phyloP scores from a whole-genome alignment of 2,113 vertebrate species.

The Rhinopithecus roxellana region DNA sequence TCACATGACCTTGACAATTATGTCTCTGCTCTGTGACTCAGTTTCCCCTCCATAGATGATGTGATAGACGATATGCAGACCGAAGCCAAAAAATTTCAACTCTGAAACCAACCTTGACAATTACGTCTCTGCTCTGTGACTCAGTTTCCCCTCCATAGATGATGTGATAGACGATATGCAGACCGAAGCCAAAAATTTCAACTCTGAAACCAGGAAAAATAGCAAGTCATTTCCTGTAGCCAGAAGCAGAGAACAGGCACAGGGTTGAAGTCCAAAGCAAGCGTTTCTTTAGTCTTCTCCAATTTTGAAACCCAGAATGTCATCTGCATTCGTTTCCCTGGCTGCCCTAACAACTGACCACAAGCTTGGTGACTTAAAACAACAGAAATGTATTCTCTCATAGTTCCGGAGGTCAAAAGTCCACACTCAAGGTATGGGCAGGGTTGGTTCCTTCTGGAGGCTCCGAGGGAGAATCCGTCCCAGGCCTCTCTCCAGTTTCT shows the following conservation, averaged over 20 bases:
- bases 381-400: background rate
- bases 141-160: background rate
- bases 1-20: background rate
- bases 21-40: background rate
- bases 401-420: background rate
- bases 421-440: background rate
- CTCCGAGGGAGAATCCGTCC: fast-evolving
- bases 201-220: background rate
- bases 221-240: background rate
- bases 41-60: background rate
- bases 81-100: background rate
- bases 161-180: background rate
- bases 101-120: background rate
- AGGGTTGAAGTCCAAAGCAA: background rate
- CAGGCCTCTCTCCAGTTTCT: no score
- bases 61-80: background rate
- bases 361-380: background rate
- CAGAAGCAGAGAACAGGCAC: background rate
- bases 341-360: background rate
- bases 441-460: background rate
- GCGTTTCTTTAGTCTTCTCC: background rate
- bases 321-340: fast-evolving
- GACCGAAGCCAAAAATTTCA: background rate
- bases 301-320: fast-evolving
- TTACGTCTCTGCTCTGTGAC: background rate